Conservation (phyloP, 1,140 invertebrate species). For the Dendroctonus ponderosae region DNA sequence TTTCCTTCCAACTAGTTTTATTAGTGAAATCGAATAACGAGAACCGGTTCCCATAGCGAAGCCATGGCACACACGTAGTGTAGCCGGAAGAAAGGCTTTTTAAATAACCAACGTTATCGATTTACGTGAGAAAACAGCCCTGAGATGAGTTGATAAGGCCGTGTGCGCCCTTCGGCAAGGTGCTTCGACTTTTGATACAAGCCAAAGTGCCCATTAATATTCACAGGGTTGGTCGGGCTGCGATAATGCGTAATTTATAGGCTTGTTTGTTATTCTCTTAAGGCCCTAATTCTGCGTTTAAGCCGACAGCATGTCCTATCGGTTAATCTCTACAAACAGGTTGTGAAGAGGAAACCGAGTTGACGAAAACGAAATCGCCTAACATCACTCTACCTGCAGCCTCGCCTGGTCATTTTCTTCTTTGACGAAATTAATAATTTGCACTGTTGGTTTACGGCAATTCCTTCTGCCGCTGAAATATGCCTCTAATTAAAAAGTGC, state of each 20-base stretch:
- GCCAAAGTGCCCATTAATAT: conserved; percentile 21
- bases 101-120: conserved; percentile 11
- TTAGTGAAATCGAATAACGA: too few species aligned
- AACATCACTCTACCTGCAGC: too few species aligned
- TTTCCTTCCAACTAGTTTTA: too few species aligned
- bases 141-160: conserved; percentile 25
- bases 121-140: conserved; percentile 23
- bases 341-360: neutral
- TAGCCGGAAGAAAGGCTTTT: neutral
- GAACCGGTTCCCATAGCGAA: too few species aligned
- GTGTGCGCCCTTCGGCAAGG: conserved; percentile 19
- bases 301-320: conserved; percentile 43
- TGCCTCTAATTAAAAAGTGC: too few species aligned
- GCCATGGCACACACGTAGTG: too few species aligned
- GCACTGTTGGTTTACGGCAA: too few species aligned
- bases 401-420: too few species aligned
- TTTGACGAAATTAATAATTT: too few species aligned
- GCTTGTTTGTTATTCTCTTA: conserved; percentile 39
- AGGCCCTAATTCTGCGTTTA: conserved; percentile 36
- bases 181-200: conserved; percentile 22
- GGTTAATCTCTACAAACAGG: conserved; percentile 42
- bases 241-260: conserved; percentile 42
- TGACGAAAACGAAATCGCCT: too few species aligned
- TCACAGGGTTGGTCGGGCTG: conserved; percentile 21
- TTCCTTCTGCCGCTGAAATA: too few species aligned